Evolutionary conservation across 1,140 invertebrate species (phyloP).

Genomic region (Argopecten irradians): DNA sequence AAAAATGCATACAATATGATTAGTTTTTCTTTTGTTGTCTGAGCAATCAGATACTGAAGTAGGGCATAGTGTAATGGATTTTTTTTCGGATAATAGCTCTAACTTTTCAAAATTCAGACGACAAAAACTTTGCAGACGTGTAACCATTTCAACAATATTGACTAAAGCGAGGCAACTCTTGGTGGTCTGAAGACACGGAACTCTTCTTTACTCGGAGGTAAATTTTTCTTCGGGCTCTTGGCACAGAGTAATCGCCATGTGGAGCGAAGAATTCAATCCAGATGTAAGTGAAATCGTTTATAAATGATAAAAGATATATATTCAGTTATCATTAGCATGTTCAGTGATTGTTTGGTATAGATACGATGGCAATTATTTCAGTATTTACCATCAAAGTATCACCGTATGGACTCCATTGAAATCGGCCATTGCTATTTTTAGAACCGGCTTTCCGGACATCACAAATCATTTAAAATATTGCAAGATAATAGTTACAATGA

Average conservation of each 20-base stretch:
- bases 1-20: too few relatives aligned
- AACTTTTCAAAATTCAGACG: too few relatives aligned
- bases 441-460: not conserved
- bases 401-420: not conserved
- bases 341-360: not conserved
- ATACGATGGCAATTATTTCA: not conserved
- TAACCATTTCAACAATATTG: too few relatives aligned
- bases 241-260: not conserved
- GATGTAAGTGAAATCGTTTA: not conserved
- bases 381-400: not conserved
- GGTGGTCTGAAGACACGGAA: not conserved
- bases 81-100: too few relatives aligned
- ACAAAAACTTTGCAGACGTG: too few relatives aligned
- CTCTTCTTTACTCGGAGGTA: not conserved
- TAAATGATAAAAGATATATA: not conserved
- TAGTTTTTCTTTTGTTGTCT: too few relatives aligned
- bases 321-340: not conserved
- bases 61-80: too few relatives aligned
- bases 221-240: not conserved
- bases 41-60: too few relatives aligned
- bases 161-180: not conserved
- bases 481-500: too few relatives aligned
- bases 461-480: not conserved
- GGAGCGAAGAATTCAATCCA: conserved; percentile 6
- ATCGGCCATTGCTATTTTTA: not conserved